Conservation (phyloP, 2,113 vertebrate species). For the Stigmatopora nigra region DNA sequence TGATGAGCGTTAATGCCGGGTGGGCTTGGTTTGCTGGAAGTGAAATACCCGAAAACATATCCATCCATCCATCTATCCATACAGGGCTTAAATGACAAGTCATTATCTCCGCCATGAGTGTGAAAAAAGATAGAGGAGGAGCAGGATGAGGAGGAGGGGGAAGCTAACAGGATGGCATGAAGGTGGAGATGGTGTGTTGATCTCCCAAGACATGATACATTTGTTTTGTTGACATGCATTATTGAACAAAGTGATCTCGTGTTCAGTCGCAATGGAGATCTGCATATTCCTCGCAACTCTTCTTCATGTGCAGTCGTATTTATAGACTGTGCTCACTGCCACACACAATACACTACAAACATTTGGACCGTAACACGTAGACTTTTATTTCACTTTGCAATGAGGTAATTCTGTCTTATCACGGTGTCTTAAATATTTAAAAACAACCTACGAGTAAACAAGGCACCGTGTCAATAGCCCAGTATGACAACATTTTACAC, state of each 20-base stretch:
- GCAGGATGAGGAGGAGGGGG: constrained; percentile 17
- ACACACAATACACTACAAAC: no score
- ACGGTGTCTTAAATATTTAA: no score
- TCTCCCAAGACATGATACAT: constrained; percentile 23
- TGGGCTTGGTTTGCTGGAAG: constrained; percentile 15
- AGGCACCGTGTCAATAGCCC: no score
- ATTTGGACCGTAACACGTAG: no score
- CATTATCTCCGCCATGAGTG: constrained; percentile 48
- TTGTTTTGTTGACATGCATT: constrained; percentile 27
- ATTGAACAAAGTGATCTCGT: constrained; percentile 20
- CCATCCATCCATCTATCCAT: not conserved
- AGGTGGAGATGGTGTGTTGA: constrained; percentile 15
- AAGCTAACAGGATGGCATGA: constrained; percentile 23
- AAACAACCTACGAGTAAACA: no score
- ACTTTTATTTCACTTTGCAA: no score
- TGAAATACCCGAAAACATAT: constrained; percentile 5
- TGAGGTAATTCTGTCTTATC: no score
- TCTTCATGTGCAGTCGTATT: constrained; percentile 11
- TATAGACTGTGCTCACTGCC: constrained; percentile 1
- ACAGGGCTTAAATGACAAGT: constrained; percentile 43
- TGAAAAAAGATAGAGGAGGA: constrained; percentile 25
- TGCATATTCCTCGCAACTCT: constrained; percentile 5
- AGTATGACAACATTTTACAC: no score
- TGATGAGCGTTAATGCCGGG: constrained; percentile 4
- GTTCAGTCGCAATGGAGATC: constrained; percentile 4